A percentile compares a stretch with the other conserved stretches of the same genome.
These are phyloP conservation scores for Philotrypesis tridentata DNA, from an alignment of 1,140 invertebrate genomes.

Conservation along the genomic window DNA sequence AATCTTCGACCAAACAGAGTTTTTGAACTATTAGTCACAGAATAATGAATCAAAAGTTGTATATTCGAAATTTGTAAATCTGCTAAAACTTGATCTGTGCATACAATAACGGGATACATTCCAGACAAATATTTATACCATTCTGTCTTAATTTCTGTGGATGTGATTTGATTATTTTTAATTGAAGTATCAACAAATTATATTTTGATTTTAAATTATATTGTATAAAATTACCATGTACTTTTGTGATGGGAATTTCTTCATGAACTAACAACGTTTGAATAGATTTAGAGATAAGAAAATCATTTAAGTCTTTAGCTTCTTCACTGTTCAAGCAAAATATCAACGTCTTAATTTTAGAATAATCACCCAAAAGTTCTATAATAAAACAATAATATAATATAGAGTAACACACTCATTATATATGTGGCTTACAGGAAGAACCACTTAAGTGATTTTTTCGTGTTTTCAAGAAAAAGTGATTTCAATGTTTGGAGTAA, in stretches of 20 bases:
- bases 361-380: constrained; percentile 15
- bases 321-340: constrained; percentile 61
- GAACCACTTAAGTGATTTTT: too few relatives aligned
- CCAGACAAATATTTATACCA: constrained; percentile 60
- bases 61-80: constrained; percentile 65
- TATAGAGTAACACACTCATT: too few relatives aligned
- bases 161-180: constrained; percentile 27
- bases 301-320: constrained; percentile 58
- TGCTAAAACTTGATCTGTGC: constrained; percentile 65
- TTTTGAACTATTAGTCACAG: constrained; percentile 60
- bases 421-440: too few relatives aligned
- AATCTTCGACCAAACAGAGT: constrained; percentile 67
- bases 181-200: constrained; percentile 27
- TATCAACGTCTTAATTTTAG: constrained; percentile 60
- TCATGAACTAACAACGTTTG: constrained; percentile 59
- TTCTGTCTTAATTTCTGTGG: constrained; percentile 56
- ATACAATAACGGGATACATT: constrained; percentile 66
- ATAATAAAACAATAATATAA: constrained; percentile 11
- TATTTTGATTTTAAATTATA: neutral
- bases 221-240: constrained; percentile 56
- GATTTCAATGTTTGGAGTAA: too few relatives aligned
- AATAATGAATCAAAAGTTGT: constrained; percentile 69
- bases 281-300: constrained; percentile 53
- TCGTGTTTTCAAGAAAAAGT: too few relatives aligned
- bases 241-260: constrained; percentile 53